Conservation (phyloP, 2,888 invertebrate species). For the Drosophila monieri region DNA sequence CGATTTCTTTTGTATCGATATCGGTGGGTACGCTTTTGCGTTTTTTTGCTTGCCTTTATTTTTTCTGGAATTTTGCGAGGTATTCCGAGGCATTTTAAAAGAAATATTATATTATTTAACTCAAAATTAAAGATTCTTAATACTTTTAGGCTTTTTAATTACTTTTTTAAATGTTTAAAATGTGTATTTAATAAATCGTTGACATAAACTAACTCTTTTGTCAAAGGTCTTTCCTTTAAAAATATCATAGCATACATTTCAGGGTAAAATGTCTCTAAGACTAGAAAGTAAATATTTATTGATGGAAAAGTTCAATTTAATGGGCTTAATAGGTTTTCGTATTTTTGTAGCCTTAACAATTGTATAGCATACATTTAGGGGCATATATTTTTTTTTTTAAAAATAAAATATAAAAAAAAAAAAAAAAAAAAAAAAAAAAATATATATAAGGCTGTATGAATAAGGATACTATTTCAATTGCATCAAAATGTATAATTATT, state of each 20-base stretch:
- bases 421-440: no score
- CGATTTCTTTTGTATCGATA: constrained; percentile 28
- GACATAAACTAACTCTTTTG: no score
- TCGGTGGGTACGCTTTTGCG: constrained; percentile 20
- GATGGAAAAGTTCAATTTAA: no score
- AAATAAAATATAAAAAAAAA: no score
- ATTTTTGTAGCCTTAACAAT: no score
- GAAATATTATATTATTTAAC: not conserved
- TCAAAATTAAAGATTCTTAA: not conserved
- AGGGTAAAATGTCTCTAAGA: not conserved
- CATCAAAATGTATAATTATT: not conserved
- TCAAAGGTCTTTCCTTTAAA: not conserved
- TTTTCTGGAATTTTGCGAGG: constrained; percentile 13
- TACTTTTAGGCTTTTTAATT: not conserved
- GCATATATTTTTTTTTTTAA: no score
- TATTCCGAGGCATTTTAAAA: not conserved
- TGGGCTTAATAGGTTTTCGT: no score
- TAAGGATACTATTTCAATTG: no score
- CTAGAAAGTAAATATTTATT: not conserved
- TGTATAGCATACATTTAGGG: no score
- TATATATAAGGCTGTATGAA: no score
- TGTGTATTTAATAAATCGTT: not conserved
- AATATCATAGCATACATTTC: not conserved
- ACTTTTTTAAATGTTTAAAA: not conserved
- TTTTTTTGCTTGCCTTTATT: constrained; percentile 6